These are phyloP conservation scores for Hoplostethus atlanticus DNA, from an alignment of 2,797 vertebrate species.

Conservation along the genomic window DNA sequence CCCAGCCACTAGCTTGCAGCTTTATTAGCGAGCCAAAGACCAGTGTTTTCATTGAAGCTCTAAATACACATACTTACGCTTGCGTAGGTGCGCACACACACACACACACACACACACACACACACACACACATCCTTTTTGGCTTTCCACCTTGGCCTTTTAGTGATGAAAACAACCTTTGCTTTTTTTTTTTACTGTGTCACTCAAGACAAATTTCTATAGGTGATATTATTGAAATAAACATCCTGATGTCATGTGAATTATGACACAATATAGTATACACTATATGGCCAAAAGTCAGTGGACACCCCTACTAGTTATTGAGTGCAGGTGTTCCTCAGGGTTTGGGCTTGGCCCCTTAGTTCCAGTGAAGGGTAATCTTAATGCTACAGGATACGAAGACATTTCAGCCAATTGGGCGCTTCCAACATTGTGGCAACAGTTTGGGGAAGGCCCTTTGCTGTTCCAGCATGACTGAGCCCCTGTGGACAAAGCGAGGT, in stretches of 20 bases:
- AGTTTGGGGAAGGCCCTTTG: too few relatives aligned
- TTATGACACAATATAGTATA: too few relatives aligned
- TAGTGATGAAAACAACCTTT: constrained; percentile 51
- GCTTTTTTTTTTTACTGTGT: neutral
- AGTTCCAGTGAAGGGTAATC: too few relatives aligned
- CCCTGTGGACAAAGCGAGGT: too few relatives aligned
- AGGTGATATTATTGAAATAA: constrained; percentile 28
- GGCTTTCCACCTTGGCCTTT: constrained; percentile 45
- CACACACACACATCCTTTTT: constrained; percentile 1
- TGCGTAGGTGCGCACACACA: neutral
- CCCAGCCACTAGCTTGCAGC: constrained; percentile 64
- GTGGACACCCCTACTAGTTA: too few relatives aligned
- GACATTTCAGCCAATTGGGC: too few relatives aligned
- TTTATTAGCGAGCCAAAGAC: constrained; percentile 68
- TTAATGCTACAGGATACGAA: too few relatives aligned
- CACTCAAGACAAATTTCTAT: constrained; percentile 7
- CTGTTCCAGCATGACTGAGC: too few relatives aligned
- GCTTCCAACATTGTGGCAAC: too few relatives aligned
- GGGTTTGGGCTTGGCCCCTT: too few relatives aligned
- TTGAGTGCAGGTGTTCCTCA: too few relatives aligned
- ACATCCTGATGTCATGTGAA: neutral
- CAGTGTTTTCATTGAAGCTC: constrained; percentile 31
- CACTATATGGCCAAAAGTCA: too few relatives aligned
- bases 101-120: neutral
- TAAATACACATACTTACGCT: neutral